Evolutionary conservation across 2,113 vertebrate species (phyloP).

Genomic region (Ammodramus savannarum): DNA sequence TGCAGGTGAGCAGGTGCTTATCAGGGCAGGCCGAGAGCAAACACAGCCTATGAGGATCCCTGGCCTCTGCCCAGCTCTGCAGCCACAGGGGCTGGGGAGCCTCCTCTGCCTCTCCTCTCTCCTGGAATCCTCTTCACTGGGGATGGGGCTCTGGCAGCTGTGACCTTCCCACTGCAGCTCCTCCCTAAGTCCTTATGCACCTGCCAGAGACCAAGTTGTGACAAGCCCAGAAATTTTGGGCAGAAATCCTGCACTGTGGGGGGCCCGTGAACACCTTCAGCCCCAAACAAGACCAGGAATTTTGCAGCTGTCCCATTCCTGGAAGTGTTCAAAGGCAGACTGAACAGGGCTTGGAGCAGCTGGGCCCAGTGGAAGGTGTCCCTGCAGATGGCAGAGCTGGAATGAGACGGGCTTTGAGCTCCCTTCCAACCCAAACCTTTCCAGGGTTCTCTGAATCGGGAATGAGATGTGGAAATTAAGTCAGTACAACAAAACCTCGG

Average conservation of each 20-base stretch:
- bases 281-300: not conserved
- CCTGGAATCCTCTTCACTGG: not conserved
- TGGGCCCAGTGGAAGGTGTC: not conserved
- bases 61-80: fast-evolving
- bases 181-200: not conserved
- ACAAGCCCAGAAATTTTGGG: not conserved
- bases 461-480: not conserved
- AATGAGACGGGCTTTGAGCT: not conserved
- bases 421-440: not conserved
- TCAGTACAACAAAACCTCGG: not conserved
- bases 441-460: not conserved
- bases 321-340: not conserved
- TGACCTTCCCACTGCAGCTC: not conserved
- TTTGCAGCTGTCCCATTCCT: not conserved
- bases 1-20: not conserved
- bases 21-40: not conserved
- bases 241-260: not conserved
- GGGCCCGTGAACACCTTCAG: fast-evolving
- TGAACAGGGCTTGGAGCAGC: not conserved
- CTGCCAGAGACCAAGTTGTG: fast-evolving
- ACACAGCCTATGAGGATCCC: not conserved
- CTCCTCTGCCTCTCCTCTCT: not conserved
- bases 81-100: not conserved
- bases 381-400: fast-evolving
- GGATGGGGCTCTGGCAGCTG: not conserved